A percentile compares a stretch with the other conserved stretches of the same genome.
phyloP scores from a whole-genome alignment of 2,113 vertebrate genomes.

The Heliornis fulica region DNA sequence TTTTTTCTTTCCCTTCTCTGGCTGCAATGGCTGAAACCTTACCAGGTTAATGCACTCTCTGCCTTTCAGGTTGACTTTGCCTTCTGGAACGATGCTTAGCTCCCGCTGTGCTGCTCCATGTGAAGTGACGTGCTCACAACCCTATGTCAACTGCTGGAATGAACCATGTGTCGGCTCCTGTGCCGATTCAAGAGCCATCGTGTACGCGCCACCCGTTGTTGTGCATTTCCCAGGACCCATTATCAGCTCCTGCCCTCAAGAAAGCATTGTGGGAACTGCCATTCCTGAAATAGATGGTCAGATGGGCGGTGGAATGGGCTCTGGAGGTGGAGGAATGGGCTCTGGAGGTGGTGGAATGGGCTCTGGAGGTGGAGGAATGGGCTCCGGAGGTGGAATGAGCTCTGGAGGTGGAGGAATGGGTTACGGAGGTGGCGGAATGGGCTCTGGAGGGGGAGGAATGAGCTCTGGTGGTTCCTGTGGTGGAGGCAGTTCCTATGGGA shows the following conservation, averaged over 20 bases:
- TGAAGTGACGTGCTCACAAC: not conserved
- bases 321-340: too few species aligned
- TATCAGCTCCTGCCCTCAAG: constrained; percentile 12
- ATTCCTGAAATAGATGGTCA: not conserved
- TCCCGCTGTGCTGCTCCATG: not conserved
- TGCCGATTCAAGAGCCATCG: not conserved
- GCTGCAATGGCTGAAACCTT: not conserved
- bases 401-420: not conserved
- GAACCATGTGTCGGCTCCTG: not conserved
- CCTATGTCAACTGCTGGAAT: accelerated
- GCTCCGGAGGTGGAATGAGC: not conserved
- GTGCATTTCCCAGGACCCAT: constrained; percentile 45
- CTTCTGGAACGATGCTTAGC: constrained; percentile 10
- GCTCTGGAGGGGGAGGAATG: not conserved
- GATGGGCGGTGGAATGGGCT: not conserved
- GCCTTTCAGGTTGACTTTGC: not conserved
- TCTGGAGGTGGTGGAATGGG: too few species aligned
- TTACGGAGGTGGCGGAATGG: not conserved
- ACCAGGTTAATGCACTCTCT: not conserved
- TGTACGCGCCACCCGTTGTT: not conserved
- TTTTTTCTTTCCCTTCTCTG: not conserved
- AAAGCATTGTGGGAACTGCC: not conserved
- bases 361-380: not conserved
- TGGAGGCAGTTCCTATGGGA: not conserved
- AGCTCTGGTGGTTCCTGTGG: not conserved